These are phyloP conservation scores for Phortica magna DNA, from an alignment of 2,888 invertebrate genomes.

Conservation along the genomic window DNA sequence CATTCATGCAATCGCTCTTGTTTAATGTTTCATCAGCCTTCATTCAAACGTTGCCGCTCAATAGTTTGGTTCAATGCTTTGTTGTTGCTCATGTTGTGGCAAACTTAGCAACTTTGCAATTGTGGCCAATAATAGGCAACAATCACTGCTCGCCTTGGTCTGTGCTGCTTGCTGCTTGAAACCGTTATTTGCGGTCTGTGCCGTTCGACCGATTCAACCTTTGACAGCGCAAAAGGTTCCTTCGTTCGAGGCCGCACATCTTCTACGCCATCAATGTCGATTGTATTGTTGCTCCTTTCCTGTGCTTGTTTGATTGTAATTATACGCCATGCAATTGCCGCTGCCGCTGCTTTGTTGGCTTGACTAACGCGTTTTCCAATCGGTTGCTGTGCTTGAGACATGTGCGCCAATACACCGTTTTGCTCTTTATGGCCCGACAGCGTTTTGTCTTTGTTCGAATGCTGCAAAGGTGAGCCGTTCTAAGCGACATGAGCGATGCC, in stretches of 20 bases:
- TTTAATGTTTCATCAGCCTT: constrained; percentile 37
- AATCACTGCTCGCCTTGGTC: too few species aligned
- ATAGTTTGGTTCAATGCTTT: not conserved
- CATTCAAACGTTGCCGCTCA: constrained; percentile 49
- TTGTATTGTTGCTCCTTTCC: not conserved
- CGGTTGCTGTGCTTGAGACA: constrained; percentile 42
- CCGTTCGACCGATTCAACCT: too few species aligned
- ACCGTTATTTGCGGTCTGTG: too few species aligned
- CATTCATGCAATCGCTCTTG: constrained; percentile 27
- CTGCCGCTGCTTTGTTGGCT: constrained; percentile 12
- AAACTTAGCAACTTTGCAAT: not conserved
- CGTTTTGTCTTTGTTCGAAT: not conserved
- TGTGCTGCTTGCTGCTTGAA: too few species aligned
- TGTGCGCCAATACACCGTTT: constrained; percentile 23
- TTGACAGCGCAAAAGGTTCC: too few species aligned
- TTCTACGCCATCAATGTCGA: too few species aligned
- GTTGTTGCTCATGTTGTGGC: not conserved
- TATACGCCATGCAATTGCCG: constrained; percentile 35
- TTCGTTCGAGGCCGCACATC: too few species aligned
- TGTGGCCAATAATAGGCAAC: too few species aligned
- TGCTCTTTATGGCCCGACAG: not conserved
- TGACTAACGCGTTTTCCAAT: constrained; percentile 57
- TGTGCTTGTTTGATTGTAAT: constrained; percentile 2
- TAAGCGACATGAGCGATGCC: too few species aligned
- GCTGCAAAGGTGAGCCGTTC: not conserved